phyloP scores from a whole-genome alignment of 2,113 vertebrate species.

The Paracyprichromis sp. region DNA sequence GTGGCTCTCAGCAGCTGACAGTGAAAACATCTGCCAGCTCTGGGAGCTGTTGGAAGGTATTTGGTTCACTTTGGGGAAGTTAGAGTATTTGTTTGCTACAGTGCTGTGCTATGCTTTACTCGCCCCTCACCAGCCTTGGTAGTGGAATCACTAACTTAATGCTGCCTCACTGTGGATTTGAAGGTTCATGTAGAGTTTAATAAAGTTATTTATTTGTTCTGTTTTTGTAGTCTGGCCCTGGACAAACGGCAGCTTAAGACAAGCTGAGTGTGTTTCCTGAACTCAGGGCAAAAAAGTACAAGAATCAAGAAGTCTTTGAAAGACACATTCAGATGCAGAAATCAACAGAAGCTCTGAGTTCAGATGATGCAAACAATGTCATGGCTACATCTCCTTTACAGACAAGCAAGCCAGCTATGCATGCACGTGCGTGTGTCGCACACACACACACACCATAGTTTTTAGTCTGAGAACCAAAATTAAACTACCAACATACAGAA shows the following conservation, averaged over 20 bases:
- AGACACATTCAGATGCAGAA: conserved; percentile 9
- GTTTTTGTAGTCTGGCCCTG: neutral
- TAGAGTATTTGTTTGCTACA: neutral
- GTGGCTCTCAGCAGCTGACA: neutral
- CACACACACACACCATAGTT: neutral
- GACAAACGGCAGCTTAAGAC: neutral
- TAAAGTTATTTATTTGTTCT: neutral
- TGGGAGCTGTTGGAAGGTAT: neutral
- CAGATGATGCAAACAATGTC: neutral
- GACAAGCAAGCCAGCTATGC: conserved; percentile 33
- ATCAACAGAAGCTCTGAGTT: neutral
- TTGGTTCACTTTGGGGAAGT: neutral
- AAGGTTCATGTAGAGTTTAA: neutral
- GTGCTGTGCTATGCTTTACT: neutral
- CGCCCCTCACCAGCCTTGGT: neutral
- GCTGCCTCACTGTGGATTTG: neutral
- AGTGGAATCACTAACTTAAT: neutral
- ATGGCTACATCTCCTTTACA: conserved; percentile 50
- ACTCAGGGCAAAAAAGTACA: neutral
- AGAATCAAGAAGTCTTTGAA: neutral
- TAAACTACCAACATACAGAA: neutral
- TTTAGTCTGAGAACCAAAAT: neutral
- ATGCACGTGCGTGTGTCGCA: neutral
- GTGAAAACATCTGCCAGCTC: neutral
- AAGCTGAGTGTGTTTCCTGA: neutral